Evolutionary conservation across 1,140 invertebrate species (phyloP).

Genomic region (Drosophila simulans): DNA sequence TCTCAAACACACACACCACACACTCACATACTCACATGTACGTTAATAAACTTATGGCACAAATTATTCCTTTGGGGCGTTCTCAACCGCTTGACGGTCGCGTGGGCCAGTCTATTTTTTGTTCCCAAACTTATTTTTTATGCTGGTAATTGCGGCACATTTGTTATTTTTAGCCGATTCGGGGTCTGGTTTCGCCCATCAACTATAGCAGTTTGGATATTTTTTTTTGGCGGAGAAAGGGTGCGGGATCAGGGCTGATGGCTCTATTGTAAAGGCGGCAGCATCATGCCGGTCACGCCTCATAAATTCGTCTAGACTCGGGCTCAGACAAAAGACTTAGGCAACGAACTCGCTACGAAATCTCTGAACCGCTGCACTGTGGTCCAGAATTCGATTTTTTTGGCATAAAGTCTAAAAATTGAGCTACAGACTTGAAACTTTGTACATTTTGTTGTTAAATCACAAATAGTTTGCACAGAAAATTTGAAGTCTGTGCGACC

Average conservation of each 20-base stretch:
- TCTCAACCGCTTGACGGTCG: conserved; percentile 55
- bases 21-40: conserved; percentile 3
- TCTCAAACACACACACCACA: conserved; percentile 25
- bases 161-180: conserved; percentile 73
- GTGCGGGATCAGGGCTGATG: conserved; percentile 31
- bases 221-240: conserved; percentile 2
- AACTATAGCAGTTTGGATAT: conserved; percentile 29
- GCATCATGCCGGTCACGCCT: conserved; percentile 54
- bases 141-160: conserved; percentile 71
- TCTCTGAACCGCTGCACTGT: conserved; percentile 14
- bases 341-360: conserved; percentile 70
- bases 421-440: too few species aligned
- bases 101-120: conserved; percentile 71
- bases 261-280: conserved; percentile 41
- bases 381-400: too few species aligned
- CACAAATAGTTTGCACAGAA: too few species aligned
- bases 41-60: conserved; percentile 9
- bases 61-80: conserved; percentile 59
- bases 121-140: conserved; percentile 32
- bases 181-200: conserved; percentile 18
- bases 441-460: too few species aligned
- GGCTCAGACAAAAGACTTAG: conserved; percentile 75
- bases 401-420: too few species aligned
- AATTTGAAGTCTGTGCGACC: too few species aligned
- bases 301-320: conserved; percentile 51